Evolutionary conservation across 2,113 vertebrate genomes (phyloP), one percentile per base, ranked within the genome.

Genomic region (Phylloscopus trochiloides): DNA sequence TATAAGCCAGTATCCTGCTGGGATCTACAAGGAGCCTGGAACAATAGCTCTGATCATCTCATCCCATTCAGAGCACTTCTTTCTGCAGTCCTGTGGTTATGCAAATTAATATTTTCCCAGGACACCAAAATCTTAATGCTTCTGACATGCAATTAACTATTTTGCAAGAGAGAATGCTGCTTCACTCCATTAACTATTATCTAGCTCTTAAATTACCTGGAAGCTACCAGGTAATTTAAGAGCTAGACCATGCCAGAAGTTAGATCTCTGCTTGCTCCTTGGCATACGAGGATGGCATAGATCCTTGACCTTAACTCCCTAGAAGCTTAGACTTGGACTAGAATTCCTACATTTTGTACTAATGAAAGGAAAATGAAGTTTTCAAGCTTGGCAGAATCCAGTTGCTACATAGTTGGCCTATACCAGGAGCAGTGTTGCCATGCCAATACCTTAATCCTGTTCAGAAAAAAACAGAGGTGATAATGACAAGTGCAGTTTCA

Each of bases 91-190:
- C 71, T 80, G 67, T 83, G 92, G 78, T 95, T 76, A 83, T 62
- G 51, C 34, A 97, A 94, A 95, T 90, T 86, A 66, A 42, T 54
- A 17, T 86, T 93, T 92, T 86, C 82, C 80, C 89, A 86, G 55
- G 76, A 94, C 50, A 54, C 51, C 19, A 34, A 76, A 82, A 54
- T 40, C 50, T 66, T 54, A 88, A 38, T 73, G 24, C 34, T 86
- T 94, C 52, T 92, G 72, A 63, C 15, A 21, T 24, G 12, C 22
- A 40, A 62, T 95, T 90, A 76, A 92, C 75, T 79, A 20, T 77
- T 96, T 86, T 88, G 34, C 47, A 82, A 16, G 31, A 68, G 16
- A 31, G 16, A 90, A 47, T 59, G 3, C 24, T 77, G n/a, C 24
- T 92, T 85, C 12, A 14, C 7, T 76, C 29, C 3, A 29, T 26